These are phyloP conservation scores for Pangasius djambal DNA, from an alignment of 2,797 vertebrate species.

Conservation along the genomic window DNA sequence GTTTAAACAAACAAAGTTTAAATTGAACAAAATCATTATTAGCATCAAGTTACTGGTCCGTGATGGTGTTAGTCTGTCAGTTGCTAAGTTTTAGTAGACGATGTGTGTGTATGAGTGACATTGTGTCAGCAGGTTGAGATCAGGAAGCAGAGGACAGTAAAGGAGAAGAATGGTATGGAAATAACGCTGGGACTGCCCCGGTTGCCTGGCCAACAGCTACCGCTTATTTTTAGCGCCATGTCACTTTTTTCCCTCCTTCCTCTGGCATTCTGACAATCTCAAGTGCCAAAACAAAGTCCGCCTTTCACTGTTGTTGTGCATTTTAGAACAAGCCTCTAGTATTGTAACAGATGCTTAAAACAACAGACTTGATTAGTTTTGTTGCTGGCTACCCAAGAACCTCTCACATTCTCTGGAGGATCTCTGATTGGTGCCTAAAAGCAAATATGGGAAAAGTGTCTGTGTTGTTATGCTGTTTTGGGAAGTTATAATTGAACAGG, in stretches of 20 bases:
- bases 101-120: constrained; percentile 25
- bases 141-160: constrained; percentile 40
- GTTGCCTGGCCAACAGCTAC: not conserved
- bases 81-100: not conserved
- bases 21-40: not conserved
- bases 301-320: not conserved
- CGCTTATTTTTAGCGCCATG: constrained; percentile 37
- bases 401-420: not conserved
- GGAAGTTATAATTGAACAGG: not conserved
- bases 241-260: constrained; percentile 4
- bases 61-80: not conserved
- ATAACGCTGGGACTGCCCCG: not conserved
- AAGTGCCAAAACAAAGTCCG: constrained; percentile 25
- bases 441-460: not conserved
- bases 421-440: not conserved
- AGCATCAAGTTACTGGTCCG: not conserved
- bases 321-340: not conserved
- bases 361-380: not conserved
- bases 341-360: not conserved
- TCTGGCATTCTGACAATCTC: not conserved
- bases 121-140: constrained; percentile 40
- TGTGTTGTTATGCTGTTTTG: not conserved
- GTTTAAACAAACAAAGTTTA: constrained; percentile 13
- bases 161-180: constrained; percentile 14
- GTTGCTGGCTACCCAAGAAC: not conserved